phyloP scores from a whole-genome alignment of 2,797 vertebrate genomes.

The Pagetopsis macropterus region DNA sequence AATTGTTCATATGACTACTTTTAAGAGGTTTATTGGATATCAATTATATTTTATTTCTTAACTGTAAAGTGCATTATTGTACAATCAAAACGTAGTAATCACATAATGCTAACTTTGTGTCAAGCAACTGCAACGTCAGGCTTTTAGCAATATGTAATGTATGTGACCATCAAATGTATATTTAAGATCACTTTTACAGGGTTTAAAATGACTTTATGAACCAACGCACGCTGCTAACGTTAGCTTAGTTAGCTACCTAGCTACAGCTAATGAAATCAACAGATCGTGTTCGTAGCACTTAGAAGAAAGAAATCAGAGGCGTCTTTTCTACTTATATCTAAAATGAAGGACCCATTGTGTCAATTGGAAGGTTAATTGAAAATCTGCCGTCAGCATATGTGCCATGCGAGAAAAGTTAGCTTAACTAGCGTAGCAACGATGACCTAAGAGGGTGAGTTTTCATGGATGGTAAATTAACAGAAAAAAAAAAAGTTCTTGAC shows the following conservation, averaged over 20 bases:
- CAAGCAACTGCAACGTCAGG: not conserved
- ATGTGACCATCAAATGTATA: not conserved
- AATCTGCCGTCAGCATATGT: not conserved
- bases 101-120: not conserved
- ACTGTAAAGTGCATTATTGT: conserved; percentile 32
- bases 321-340: not conserved
- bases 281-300: too few species aligned
- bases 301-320: not conserved
- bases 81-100: not conserved
- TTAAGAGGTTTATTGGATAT: too few species aligned
- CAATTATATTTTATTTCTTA: not conserved
- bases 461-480: not conserved
- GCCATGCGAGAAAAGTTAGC: not conserved
- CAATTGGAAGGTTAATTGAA: not conserved
- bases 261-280: not conserved
- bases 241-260: not conserved
- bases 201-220: not conserved
- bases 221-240: not conserved
- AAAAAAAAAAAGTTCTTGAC: conserved; percentile 26
- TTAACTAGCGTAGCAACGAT: not conserved
- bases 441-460: not conserved
- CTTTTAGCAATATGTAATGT: not conserved
- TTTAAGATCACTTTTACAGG: not conserved
- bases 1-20: conserved; percentile 37
- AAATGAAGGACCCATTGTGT: conserved; percentile 3